These are phyloP conservation scores for Papilio dardanus DNA, from an alignment of 1,140 invertebrate species.

Conservation along the genomic window DNA sequence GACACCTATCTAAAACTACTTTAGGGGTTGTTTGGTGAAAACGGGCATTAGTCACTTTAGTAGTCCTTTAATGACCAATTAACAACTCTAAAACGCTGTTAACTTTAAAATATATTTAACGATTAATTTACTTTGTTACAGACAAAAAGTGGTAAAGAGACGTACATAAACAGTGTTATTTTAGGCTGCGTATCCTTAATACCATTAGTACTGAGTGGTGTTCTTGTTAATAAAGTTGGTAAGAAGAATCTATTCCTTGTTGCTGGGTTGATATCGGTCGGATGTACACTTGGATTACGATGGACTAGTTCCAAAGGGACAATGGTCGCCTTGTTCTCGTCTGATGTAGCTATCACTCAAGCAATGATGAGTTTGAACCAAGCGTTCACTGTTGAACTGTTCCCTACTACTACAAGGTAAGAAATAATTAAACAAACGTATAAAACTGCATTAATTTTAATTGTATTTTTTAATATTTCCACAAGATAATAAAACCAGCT, in stretches of 20 bases:
- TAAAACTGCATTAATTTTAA: too few relatives aligned
- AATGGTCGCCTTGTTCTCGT: constrained; percentile 69
- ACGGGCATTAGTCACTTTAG: too few relatives aligned
- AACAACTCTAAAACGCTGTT: too few relatives aligned
- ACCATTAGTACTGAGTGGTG: constrained; percentile 58
- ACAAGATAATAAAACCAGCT: too few relatives aligned
- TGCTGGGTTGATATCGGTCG: constrained; percentile 43
- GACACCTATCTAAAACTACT: too few relatives aligned
- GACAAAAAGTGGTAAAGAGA: constrained; percentile 64
- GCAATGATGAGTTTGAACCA: constrained; percentile 71
- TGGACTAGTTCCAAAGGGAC: constrained; percentile 52
- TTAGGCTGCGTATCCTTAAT: constrained; percentile 58
- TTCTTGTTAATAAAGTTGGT: constrained; percentile 66
- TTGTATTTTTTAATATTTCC: too few relatives aligned
- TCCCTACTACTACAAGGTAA: constrained; percentile 82
- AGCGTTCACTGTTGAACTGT: constrained; percentile 75
- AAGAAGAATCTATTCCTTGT: constrained; percentile 60
- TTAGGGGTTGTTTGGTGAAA: too few relatives aligned
- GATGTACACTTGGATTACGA: constrained; percentile 47
- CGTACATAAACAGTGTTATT: constrained; percentile 71
- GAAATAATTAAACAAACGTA: too few relatives aligned
- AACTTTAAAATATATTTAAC: too few relatives aligned
- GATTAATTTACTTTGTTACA: constrained; percentile 46
- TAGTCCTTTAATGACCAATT: too few relatives aligned
- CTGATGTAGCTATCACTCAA: constrained; percentile 69